These are phyloP conservation scores for Batillaria attramentaria DNA, from an alignment of 1,140 invertebrate genomes.

Conservation along the genomic window DNA sequence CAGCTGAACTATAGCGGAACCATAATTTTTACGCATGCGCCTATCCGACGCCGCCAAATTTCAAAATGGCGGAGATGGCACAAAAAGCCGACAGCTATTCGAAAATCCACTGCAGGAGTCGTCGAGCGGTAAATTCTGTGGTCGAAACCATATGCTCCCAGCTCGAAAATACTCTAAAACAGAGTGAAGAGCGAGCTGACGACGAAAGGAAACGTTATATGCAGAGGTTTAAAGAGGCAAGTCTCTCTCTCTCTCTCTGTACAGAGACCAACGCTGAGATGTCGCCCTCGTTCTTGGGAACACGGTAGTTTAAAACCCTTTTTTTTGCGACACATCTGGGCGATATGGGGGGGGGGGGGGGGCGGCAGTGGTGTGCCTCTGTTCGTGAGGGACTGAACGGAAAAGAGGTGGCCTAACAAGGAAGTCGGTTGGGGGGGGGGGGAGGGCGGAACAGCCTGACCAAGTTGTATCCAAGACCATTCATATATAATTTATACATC, in stretches of 20 bases:
- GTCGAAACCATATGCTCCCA: conserved; percentile 1
- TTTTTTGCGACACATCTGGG: too few relatives aligned
- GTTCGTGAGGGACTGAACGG: too few relatives aligned
- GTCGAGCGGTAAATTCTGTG: background rate
- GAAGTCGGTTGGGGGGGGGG: too few relatives aligned
- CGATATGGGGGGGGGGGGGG: too few relatives aligned
- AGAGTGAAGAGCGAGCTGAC: conserved; percentile 8
- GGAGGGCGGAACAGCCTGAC: too few relatives aligned
- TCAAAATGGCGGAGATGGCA: conserved; percentile 37
- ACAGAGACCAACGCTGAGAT: background rate
- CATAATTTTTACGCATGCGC: conserved; percentile 25
- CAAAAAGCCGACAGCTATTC: background rate
- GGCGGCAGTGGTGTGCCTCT: too few relatives aligned
- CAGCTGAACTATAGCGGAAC: too few relatives aligned
- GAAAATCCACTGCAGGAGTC: conserved; percentile 28
- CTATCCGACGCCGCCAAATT: conserved; percentile 12
- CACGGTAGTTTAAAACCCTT: too few relatives aligned
- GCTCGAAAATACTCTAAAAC: conserved; percentile 12
- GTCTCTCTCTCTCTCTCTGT: too few relatives aligned
- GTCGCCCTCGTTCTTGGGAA: background rate
- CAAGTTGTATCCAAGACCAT: too few relatives aligned
- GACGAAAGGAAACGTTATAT: conserved; percentile 19
- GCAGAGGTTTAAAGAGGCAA: conserved; percentile 29
- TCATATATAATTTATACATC: too few relatives aligned
- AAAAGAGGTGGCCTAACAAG: too few relatives aligned